Evolutionary conservation across 2,113 vertebrate genomes (phyloP).

Genomic region (Collichthys lucidus): DNA sequence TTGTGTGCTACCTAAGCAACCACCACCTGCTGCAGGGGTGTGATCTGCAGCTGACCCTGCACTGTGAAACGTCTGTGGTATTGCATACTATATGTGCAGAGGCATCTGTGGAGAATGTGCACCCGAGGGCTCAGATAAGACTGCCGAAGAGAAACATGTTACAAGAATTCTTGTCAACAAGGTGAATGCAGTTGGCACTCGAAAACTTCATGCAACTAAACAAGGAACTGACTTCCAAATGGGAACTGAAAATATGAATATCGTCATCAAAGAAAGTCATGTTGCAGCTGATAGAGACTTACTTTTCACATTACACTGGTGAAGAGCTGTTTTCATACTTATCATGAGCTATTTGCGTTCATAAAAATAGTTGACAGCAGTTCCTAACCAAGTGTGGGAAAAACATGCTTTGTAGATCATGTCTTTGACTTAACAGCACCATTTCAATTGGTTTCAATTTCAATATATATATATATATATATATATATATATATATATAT

Average conservation of each 20-base stretch:
- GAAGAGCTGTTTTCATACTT: not conserved
- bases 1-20: not conserved
- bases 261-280: not conserved
- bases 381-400: not conserved
- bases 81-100: not conserved
- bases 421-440: not conserved
- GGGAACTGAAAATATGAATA: not conserved
- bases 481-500: not conserved
- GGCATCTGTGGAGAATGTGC: not conserved
- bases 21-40: conserved; percentile 5
- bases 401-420: not conserved
- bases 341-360: not conserved
- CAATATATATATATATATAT: no score
- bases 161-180: not conserved
- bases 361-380: not conserved
- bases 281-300: not conserved
- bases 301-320: not conserved
- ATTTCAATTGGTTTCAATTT: no score
- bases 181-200: not conserved
- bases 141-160: not conserved
- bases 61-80: conserved; percentile 9
- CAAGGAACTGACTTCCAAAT: not conserved
- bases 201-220: not conserved
- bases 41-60: conserved; percentile 25
- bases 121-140: not conserved